phyloP scores from a whole-genome alignment of 2,113 vertebrate species.

The Rhizomys pruinosus region DNA sequence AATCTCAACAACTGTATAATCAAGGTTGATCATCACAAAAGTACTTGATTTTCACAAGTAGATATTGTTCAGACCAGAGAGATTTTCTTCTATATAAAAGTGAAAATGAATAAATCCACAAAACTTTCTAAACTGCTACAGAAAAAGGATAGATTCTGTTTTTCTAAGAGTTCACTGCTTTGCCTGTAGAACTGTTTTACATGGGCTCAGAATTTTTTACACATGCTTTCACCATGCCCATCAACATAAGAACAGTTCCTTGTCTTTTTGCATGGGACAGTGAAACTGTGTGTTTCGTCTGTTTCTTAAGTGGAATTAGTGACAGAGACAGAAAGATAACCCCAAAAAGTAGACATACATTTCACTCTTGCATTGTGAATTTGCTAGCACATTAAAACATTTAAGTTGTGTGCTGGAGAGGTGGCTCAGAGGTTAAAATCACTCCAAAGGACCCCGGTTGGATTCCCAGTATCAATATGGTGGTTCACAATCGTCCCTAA shows the following conservation, averaged over 20 bases:
- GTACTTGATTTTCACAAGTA: not conserved
- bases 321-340: not conserved
- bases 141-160: not conserved
- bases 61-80: not conserved
- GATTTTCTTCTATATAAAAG: not conserved
- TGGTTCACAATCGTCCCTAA: too few relatives aligned
- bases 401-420: not conserved
- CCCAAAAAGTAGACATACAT: not conserved
- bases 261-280: not conserved
- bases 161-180: not conserved
- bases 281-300: not conserved
- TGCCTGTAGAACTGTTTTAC: not conserved
- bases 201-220: not conserved
- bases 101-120: not conserved
- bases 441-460: too few relatives aligned
- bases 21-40: not conserved
- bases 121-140: not conserved
- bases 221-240: not conserved
- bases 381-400: conserved; percentile 14
- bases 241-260: not conserved
- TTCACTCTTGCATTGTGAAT: not conserved
- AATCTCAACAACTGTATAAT: not conserved
- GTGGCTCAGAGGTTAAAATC: too few relatives aligned
- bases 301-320: not conserved
- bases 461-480: too few relatives aligned